Evolutionary conservation across 2,797 vertebrate genomes (phyloP), one percentile per base, ranked within the genome.

Genomic region (Tenualosa thibaudeaui): DNA sequence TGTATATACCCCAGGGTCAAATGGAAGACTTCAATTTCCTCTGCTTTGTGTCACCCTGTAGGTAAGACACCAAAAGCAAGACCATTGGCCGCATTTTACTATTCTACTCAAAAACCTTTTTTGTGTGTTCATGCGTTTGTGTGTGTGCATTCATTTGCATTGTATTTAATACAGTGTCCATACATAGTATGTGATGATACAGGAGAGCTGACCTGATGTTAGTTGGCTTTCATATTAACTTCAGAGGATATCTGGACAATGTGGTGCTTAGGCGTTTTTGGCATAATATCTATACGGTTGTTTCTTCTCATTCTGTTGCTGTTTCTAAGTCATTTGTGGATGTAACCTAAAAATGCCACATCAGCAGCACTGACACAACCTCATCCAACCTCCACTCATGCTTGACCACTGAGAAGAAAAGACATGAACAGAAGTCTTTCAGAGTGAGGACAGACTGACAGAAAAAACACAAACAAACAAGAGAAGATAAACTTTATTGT

Each of bases 321-420:
- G 0, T 13, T 22, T n/a, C n/a, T n/a, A n/a, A 26, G 24, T 3
- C 4, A 3, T 81, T 12, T 53, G 12, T 15, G 12, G 2, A 53
- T 53, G 50, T 81, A 50, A 22, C 22, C 50, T 53, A 82, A 31
- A 0, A 65, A 13, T 86, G 58, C 94, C 43, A 46, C 43, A 46
- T 88, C 89, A 90, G 95, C 95, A 2, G 91, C 91, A 3, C 95
- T 96, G 84, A 94, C 43, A 56, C 91, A 93, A 3, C 93, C 94
- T 5, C 93, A 92, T 86, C n/a, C n/a, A 96, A 96, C 0, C 93
- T 95, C 49, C 94, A 40, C 68, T 92, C 92, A 40, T 90, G 40
- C 15, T 82, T 84, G 54, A 86, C 86, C 84, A 58, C 95, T 96
- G 58, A 71, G 82, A 43, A 81, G 0, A 91, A 12, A 82, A 6